Base-by-base conservation (phyloP, 2,113 vertebrate genomes). In the Brachypteracias leptosomus region DNA sequence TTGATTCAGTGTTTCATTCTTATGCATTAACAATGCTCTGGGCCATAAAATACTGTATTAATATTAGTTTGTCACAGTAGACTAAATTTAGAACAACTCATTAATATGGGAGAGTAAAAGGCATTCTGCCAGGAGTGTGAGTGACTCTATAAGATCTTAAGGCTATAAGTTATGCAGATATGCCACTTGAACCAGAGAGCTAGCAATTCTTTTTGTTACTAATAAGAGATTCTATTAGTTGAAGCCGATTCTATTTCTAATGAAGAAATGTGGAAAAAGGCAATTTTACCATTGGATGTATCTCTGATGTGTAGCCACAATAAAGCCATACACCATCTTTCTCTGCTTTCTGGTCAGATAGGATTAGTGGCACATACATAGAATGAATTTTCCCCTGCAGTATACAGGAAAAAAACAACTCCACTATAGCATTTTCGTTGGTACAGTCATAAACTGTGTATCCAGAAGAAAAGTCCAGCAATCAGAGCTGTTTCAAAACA, bases 21-120 rank as follows among this genome's bases (percentile, higher is more conserved):
- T 97, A 97, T 98, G 98, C 98, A 98, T 98, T 98, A 98, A 97
- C 97, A 98, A 98, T 98, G 97, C 98, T 98, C 95, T 97, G 96
- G 97, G 98, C 97, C 97, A 98, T 98, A 98, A 98, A 98, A 98
- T 98, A 98, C 97, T 98, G 97, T 98, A 98, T 98, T 98, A 98
- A 98, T 98, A 98, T 98, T 98, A 98, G 98, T 98, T 98, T 98
- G 98, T 98, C 98, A 98, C 97, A 97, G 98, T 85, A 97, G 97
- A 98, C 98, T 98, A 98, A 98, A 98, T 98, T 98, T 98, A 98
- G 98, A 98, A 98, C 98, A 98, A 98, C 97, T 98, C 98, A 98
- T 98, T 98, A 98, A 98, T 98, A 98, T 98, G 97, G 94, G 97
- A 98, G 97, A 97, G 97, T 98, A 98, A 98, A 97, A 98, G 97